Base-by-base conservation (phyloP, 2,113 vertebrate species). In the Lates calcarifer region DNA sequence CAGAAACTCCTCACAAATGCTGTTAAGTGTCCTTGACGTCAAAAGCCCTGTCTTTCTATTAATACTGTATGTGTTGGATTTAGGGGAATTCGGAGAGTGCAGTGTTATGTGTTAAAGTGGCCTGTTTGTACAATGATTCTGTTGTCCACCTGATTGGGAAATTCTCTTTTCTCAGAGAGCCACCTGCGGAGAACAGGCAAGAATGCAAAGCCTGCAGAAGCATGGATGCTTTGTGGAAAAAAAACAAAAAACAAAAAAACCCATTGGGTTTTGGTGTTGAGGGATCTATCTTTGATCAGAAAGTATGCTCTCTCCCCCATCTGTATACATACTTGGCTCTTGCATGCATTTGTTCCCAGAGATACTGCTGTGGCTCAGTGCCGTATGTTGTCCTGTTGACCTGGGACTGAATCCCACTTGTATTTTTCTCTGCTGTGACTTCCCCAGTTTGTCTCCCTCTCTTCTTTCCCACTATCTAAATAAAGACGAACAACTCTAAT, bases 381-480 rank as follows among this genome's bases (percentile, higher is more conserved):
- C 37, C 43, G 41, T 22, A 58, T 41, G 47, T 37, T 60, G 26
- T 58, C 28, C n/a, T 31, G 20, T 49, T 56, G 69, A 56, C 64
- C 29, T 3, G 49, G 77, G 62, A 60, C 64, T 51, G 51, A 65
- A 65, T 87, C 69, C 49, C 73, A 77, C 33, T 55, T 65, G 24
- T 57, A 24, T 49, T 41, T 70, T 61, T 7, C n/a, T 80, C 39
- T 73, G 20, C 55, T 45, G 10, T 67, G 26, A 37, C 58, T 61
- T 61, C 11, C 47, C 13, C 47, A 22, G 49, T 60, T 66, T 53
- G 10, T 72, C 37, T 29, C 15, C 22, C 10, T 43, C 11, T 39
- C 9, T 56, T 2, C 14, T 81, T 84, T 79, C 74, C 56, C 74
- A 70, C 35, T 61, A 33, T 49, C 6, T 66, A 56, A 61, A 60